A percentile compares a stretch with the other conserved stretches of the same genome.
Evolutionary conservation across 2,113 vertebrate species (phyloP).

Genomic region (Puma concolor): DNA sequence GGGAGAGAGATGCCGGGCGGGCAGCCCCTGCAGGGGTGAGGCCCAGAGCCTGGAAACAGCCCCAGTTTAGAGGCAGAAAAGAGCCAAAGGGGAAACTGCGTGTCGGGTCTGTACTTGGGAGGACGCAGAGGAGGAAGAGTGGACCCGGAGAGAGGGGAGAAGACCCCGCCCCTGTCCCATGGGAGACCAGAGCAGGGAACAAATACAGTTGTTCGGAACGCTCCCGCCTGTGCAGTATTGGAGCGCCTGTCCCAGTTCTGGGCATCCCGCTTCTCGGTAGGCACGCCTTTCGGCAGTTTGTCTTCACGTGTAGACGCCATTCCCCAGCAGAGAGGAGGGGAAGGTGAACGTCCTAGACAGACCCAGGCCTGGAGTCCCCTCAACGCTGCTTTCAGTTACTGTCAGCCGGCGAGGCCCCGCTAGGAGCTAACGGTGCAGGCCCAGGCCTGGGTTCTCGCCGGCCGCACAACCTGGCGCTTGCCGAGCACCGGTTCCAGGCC

Average conservation of each 20-base stretch:
- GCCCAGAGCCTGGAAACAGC: background rate
- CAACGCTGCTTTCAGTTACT: background rate
- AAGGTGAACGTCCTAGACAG: background rate
- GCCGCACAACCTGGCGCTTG: background rate
- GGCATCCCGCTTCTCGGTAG: background rate
- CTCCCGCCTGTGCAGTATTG: background rate
- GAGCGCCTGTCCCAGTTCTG: background rate
- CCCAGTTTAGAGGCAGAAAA: background rate
- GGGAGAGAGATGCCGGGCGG: rapidly evolving
- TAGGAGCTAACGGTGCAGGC: rapidly evolving
- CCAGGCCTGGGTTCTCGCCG: background rate
- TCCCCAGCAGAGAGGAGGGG: background rate
- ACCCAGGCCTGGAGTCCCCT: background rate
- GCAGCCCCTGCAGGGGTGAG: background rate
- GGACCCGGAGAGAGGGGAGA: background rate
- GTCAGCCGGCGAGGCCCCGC: background rate
- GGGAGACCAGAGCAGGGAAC: background rate
- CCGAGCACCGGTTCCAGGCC: background rate
- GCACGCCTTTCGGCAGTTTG: background rate
- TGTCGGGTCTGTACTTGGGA: background rate
- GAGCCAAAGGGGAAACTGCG: background rate
- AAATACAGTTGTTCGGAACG: background rate
- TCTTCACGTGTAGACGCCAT: background rate
- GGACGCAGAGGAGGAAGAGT: background rate
- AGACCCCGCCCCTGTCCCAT: background rate